Evolutionary conservation across 2,888 invertebrate genomes (phyloP).

Genomic region (Leucophora obtusa): DNA sequence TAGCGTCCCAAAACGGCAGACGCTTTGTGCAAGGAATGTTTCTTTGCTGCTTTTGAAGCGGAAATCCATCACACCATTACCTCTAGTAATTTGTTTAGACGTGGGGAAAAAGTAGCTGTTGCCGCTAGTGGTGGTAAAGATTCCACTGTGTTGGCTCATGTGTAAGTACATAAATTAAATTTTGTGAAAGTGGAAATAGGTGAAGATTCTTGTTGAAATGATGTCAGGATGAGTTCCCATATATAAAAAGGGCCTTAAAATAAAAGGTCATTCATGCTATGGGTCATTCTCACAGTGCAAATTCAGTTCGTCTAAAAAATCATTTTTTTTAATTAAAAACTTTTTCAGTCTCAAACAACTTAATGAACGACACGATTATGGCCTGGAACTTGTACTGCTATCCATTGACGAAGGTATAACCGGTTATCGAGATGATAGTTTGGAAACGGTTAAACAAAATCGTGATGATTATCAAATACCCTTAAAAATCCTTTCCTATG

Average conservation of each 20-base stretch:
- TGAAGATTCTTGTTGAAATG: too few relatives aligned
- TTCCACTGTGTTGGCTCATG: slow-evolving; percentile 97
- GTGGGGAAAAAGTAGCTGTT: slow-evolving; percentile 92
- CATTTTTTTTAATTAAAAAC: not conserved
- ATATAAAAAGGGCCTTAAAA: too few relatives aligned
- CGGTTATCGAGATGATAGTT: slow-evolving; percentile 95
- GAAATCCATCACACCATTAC: slow-evolving; percentile 96
- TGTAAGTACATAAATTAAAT: slow-evolving; percentile 75
- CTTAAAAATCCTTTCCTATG: slow-evolving; percentile 96
- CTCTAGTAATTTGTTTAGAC: slow-evolving; percentile 88
- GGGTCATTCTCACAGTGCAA: too few relatives aligned
- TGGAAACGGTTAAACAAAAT: slow-evolving; percentile 97
- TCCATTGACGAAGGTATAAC: slow-evolving; percentile 99
- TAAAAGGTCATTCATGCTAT: too few relatives aligned
- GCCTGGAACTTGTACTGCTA: slow-evolving; percentile 90
- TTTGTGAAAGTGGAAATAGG: too few relatives aligned
- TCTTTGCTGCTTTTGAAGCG: slow-evolving; percentile 94
- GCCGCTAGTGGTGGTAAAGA: slow-evolving; percentile 97
- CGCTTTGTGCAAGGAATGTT: slow-evolving; percentile 95
- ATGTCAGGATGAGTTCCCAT: too few relatives aligned
- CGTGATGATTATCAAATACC: slow-evolving; percentile 95
- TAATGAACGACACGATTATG: slow-evolving; percentile 94
- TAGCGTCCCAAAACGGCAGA: slow-evolving; percentile 95
- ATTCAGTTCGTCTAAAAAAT: too few relatives aligned
- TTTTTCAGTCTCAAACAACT: slow-evolving; percentile 85